These are phyloP conservation scores for Apodemia hepburni DNA, from an alignment of 2,888 invertebrate genomes.

Conservation along the genomic window DNA sequence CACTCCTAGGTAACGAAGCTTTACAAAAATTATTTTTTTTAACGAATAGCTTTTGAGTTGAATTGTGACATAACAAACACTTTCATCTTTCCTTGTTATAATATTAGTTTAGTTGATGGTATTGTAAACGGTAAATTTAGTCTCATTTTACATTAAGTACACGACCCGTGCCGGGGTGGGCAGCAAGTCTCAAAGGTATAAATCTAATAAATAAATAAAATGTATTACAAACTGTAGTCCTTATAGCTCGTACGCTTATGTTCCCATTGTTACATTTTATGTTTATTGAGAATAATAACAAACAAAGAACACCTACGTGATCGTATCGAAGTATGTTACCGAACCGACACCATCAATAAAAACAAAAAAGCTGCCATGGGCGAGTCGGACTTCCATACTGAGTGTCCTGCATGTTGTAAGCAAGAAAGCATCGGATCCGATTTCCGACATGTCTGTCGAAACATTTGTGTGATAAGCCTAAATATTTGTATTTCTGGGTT, in stretches of 20 bases:
- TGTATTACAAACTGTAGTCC: slow-evolving; percentile 30
- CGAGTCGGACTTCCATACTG: slow-evolving; percentile 9
- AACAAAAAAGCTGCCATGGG: slow-evolving; percentile 47
- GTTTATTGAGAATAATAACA: slow-evolving; percentile 35
- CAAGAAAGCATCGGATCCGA: not conserved
- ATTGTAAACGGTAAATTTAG: too few species aligned
- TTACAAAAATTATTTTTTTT: too few species aligned
- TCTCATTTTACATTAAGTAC: too few species aligned
- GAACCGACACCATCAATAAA: slow-evolving; percentile 52
- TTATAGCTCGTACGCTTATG: slow-evolving; percentile 24
- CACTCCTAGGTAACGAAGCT: too few species aligned
- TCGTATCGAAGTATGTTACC: slow-evolving; percentile 28
- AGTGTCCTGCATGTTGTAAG: not conserved
- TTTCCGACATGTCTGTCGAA: too few species aligned
- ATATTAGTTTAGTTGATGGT: too few species aligned
- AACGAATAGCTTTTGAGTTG: too few species aligned
- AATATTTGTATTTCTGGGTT: too few species aligned
- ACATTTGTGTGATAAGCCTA: too few species aligned
- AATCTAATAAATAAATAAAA: slow-evolving; percentile 16
- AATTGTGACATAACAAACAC: too few species aligned
- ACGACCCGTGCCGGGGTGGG: too few species aligned
- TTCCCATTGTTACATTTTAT: slow-evolving; percentile 30
- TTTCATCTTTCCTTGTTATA: too few species aligned
- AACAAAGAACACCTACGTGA: slow-evolving; percentile 41
- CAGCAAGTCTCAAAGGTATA: not conserved